A percentile compares a stretch with the other conserved stretches of the same genome.
Evolutionary conservation across 2,888 invertebrate species (phyloP).

Genomic region (Latheticus oryzae): DNA sequence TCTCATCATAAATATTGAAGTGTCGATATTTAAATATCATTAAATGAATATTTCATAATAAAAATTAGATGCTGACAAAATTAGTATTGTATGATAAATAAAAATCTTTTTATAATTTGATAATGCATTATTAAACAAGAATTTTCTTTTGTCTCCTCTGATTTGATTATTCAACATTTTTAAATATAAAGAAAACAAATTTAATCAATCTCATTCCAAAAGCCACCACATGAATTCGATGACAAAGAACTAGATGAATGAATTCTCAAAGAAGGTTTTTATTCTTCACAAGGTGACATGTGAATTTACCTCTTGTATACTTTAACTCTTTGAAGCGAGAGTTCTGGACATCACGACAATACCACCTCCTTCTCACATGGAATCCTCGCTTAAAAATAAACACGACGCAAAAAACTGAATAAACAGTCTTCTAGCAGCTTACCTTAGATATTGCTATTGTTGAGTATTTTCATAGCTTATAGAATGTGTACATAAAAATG

Average conservation of each 20-base stretch:
- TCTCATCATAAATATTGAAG: too few species aligned
- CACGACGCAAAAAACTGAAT: constrained; percentile 22
- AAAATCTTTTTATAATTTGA: not conserved
- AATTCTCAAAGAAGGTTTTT: constrained; percentile 9
- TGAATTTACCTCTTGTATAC: constrained; percentile 25
- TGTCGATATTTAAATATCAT: too few species aligned
- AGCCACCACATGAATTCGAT: constrained; percentile 19
- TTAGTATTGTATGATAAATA: constrained; percentile 10
- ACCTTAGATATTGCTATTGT: not conserved
- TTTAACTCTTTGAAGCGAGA: constrained; percentile 25
- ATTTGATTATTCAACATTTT: constrained; percentile 14
- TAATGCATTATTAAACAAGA: constrained; percentile 11
- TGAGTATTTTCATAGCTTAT: too few species aligned
- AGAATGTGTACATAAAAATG: too few species aligned
- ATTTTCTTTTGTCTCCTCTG: constrained; percentile 11
- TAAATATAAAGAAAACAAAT: constrained; percentile 35
- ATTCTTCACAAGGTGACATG: constrained; percentile 35
- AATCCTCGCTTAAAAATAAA: constrained; percentile 18
- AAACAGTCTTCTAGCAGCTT: constrained; percentile 1
- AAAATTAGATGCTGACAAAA: constrained; percentile 6
- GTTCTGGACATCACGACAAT: constrained; percentile 20
- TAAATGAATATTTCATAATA: not conserved
- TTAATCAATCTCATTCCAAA: constrained; percentile 27
- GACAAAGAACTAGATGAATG: constrained; percentile 31
- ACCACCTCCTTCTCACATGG: constrained; percentile 1